These are phyloP conservation scores for Aphelinus certus DNA, from an alignment of 1,140 invertebrate genomes.

Conservation along the genomic window DNA sequence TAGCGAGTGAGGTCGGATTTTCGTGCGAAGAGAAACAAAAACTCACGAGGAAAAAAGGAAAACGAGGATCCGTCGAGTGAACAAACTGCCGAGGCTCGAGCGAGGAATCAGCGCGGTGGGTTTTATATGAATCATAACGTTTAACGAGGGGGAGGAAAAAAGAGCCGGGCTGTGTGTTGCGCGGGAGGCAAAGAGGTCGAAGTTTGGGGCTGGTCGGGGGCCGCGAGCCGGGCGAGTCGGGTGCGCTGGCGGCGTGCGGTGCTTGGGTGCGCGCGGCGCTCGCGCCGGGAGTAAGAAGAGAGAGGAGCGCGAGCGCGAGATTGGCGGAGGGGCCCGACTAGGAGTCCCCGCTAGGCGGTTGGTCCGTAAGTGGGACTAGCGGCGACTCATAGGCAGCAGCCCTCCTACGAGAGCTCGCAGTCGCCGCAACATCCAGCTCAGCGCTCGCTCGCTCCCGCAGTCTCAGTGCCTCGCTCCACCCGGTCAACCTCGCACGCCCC, in stretches of 20 bases:
- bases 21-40: too few relatives aligned
- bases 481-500: slow-evolving; percentile 34
- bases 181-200: not conserved
- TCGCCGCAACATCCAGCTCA: slow-evolving; percentile 51
- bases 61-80: too few relatives aligned
- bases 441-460: slow-evolving; percentile 33
- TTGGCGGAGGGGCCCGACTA: slow-evolving; percentile 60
- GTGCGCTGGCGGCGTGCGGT: too few relatives aligned
- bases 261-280: too few relatives aligned
- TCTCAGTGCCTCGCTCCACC: slow-evolving; percentile 35
- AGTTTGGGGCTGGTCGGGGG: too few relatives aligned
- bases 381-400: slow-evolving; percentile 66
- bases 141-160: not conserved
- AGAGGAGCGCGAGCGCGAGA: slow-evolving; percentile 49
- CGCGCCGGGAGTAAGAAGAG: slow-evolving; percentile 31
- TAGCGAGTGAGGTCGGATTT: too few relatives aligned
- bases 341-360: slow-evolving; percentile 64
- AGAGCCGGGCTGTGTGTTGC: not conserved
- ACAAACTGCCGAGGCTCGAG: too few relatives aligned
- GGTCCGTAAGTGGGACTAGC: slow-evolving; percentile 67
- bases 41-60: too few relatives aligned
- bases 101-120: too few relatives aligned
- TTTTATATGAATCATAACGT: too few relatives aligned
- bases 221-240: too few relatives aligned
- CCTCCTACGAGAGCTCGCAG: slow-evolving; percentile 64